Percentiles rank a stretch among this genome's conserved stretches.
Evolutionary conservation across 2,113 vertebrate genomes (phyloP).

Genomic region (Grallaria varia): DNA sequence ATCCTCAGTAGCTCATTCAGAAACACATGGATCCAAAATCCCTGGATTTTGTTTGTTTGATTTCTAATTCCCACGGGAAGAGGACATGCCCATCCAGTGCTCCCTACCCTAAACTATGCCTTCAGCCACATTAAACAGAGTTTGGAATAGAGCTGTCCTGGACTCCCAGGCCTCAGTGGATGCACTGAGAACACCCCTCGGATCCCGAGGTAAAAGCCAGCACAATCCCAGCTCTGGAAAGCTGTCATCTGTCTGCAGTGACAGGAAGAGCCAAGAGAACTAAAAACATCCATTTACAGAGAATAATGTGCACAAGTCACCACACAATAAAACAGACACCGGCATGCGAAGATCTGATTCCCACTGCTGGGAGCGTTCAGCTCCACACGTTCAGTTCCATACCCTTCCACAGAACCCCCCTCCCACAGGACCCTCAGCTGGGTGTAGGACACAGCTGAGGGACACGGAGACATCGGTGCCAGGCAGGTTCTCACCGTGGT

Average conservation of each 20-base stretch:
- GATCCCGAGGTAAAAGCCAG: background rate
- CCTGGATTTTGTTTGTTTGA: background rate
- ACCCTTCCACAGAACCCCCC: background rate
- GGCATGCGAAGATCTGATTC: background rate
- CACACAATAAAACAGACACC: rapidly evolving
- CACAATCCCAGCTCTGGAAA: background rate
- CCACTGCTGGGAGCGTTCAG: rapidly evolving
- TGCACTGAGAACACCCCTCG: background rate
- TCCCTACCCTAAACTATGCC: background rate
- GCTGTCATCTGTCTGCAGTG: background rate
- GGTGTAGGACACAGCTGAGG: background rate
- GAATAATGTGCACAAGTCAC: background rate
- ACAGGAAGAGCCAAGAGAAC: rapidly evolving
- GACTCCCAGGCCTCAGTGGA: background rate
- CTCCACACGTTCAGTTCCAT: background rate
- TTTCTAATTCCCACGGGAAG: background rate
- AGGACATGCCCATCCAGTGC: background rate
- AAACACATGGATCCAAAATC: background rate
- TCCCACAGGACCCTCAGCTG: background rate
- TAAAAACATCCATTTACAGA: background rate
- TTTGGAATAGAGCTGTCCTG: background rate
- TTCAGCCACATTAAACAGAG: rapidly evolving
- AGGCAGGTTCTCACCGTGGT: background rate
- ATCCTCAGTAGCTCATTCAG: background rate
- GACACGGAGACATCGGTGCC: background rate